Base-by-base conservation (phyloP, 2,113 vertebrate genomes). In the Salvator merianae region DNA sequence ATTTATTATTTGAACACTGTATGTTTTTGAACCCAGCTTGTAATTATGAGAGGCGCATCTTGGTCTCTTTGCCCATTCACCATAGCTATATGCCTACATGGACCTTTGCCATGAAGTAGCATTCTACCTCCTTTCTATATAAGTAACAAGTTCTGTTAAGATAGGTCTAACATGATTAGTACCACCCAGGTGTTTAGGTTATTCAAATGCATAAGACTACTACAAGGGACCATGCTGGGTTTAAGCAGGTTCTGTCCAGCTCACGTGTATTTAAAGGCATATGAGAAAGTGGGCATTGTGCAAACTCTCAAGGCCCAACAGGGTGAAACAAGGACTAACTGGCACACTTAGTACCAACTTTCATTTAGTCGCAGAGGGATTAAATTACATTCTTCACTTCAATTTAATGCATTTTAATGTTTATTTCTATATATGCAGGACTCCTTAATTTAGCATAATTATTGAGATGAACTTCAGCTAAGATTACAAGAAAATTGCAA, bases 401-500 rank as follows among this genome's bases (percentile, higher is more conserved):
- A 84, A 89, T 92, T 94, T 85, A 93, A 93, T 87, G 78, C 92
- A 94, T 95, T 87, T 95, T 94, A 88, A 91, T 95, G 86, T 93
- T 95, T 92, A 94, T 95, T 95, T 95, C 94, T 96, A 86, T 94
- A 94, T 92, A 87, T 94, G 84, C 86, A 93, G 65, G 91, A 91
- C 89, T 91, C 93, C 86, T 95, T 96, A 95, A 95, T 96, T 96
- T 95, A 94, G 92, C 87, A 77, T 95, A 96, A 96, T 96, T 96
- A 96, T 95, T 95, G 91, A 95, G 95, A 96, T 91, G 93, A 95
- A 93, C 94, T 90, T 89, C 93, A 94, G 93, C 82, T 94, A 94
- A 93, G 89, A 87, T 95, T 96, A 96, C 95, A 95, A 94, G 95
- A 95, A 96, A 97, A 97, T 96, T 96, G 95, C 90, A 96, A 96